A percentile compares a stretch with the other conserved stretches of the same genome.
Evolutionary conservation across 2,113 vertebrate genomes (phyloP).

Genomic region (Mastomys natalensis): DNA sequence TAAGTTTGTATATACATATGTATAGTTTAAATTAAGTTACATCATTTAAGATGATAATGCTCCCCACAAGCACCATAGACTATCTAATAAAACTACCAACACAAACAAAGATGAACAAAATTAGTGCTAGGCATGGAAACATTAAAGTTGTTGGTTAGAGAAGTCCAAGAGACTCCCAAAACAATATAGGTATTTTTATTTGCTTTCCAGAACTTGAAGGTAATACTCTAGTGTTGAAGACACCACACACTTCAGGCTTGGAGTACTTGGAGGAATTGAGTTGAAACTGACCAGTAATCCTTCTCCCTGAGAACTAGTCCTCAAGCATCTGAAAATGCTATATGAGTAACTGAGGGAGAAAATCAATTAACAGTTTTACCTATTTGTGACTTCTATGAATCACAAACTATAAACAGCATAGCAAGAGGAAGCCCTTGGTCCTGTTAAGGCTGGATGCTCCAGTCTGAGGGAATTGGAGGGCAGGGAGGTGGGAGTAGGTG

Average conservation of each 20-base stretch:
- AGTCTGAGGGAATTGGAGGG: no score
- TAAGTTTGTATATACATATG: not conserved
- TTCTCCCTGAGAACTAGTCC: not conserved
- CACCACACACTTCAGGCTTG: not conserved
- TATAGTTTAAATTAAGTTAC: not conserved
- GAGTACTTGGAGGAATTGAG: not conserved
- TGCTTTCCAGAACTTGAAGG: not conserved
- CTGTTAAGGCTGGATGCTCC: no score
- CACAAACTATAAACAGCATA: not conserved
- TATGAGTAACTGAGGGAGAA: not conserved
- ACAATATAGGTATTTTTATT: not conserved
- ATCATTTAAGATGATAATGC: not conserved
- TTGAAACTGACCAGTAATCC: not conserved
- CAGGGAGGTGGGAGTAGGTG: no score
- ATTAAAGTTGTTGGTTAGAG: not conserved
- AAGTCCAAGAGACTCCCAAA: not conserved
- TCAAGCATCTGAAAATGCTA: not conserved
- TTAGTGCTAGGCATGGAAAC: not conserved
- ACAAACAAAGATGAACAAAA: not conserved
- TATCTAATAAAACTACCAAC: not conserved
- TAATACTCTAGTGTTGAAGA: not conserved
- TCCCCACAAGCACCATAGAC: not conserved
- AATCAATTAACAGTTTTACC: no score
- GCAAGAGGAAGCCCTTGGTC: not conserved
- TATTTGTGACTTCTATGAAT: not conserved